These are phyloP conservation scores for Auanema freiburgensis DNA, from an alignment of 2,888 invertebrate species.

Conservation along the genomic window DNA sequence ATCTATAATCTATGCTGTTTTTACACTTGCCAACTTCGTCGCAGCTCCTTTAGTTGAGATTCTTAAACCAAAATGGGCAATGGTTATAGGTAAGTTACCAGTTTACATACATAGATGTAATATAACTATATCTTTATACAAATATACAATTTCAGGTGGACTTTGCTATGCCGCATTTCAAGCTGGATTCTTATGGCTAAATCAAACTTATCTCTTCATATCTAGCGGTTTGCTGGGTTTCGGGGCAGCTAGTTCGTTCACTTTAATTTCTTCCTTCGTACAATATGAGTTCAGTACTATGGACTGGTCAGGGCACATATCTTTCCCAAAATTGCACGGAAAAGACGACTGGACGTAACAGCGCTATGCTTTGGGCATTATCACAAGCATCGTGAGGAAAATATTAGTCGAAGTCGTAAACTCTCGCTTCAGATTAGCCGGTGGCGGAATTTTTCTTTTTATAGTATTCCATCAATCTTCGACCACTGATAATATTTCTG, in stretches of 20 bases:
- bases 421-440: slow-evolving; percentile 77
- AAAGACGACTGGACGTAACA: slow-evolving; percentile 40
- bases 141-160: background rate
- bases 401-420: background rate
- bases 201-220: slow-evolving; percentile 47
- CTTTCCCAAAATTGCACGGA: slow-evolving; percentile 42
- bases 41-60: slow-evolving; percentile 86
- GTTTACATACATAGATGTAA: background rate
- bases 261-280: background rate
- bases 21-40: slow-evolving; percentile 89
- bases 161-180: slow-evolving; percentile 85
- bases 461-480: slow-evolving; percentile 75
- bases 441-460: slow-evolving; percentile 92
- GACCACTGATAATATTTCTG: slow-evolving; percentile 41
- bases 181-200: slow-evolving; percentile 56
- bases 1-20: slow-evolving; percentile 86
- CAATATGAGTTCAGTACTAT: slow-evolving; percentile 29
- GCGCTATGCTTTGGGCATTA: slow-evolving; percentile 42
- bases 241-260: slow-evolving; percentile 61
- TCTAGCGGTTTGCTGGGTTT: slow-evolving; percentile 56
- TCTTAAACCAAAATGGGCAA: slow-evolving; percentile 83
- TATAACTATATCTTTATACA: background rate
- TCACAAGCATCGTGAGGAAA: slow-evolving; percentile 25
- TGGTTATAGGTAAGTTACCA: slow-evolving; percentile 75
- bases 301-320: slow-evolving; percentile 49